Conservation (phyloP, 2,797 vertebrate species). For the Esox masquinongy region DNA sequence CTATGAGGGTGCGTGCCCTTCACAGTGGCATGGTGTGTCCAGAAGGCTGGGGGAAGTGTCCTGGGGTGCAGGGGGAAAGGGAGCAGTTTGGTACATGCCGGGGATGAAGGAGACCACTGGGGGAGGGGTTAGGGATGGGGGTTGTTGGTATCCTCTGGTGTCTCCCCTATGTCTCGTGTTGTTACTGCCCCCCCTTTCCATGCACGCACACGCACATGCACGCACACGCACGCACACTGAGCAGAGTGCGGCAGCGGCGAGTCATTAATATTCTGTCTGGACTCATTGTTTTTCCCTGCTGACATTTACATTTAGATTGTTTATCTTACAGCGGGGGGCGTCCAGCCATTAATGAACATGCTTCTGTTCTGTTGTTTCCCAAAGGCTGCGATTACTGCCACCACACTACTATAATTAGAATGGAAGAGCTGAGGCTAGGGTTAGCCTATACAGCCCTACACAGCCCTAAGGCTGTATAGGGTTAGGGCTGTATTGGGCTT, state of each 20-base stretch:
- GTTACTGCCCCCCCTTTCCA: background rate
- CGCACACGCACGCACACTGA: slow-evolving; percentile 7
- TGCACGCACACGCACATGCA: background rate
- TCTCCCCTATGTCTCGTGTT: slow-evolving; percentile 21
- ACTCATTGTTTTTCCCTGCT: slow-evolving; percentile 61
- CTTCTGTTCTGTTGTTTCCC: slow-evolving; percentile 53
- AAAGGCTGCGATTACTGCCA: slow-evolving; percentile 67
- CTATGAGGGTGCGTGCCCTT: background rate
- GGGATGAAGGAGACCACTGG: background rate
- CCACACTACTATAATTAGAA: slow-evolving; percentile 47
- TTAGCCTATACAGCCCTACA: too few relatives aligned
- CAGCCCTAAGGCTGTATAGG: too few relatives aligned
- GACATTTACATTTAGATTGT: slow-evolving; percentile 74
- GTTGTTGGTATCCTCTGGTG: slow-evolving; percentile 28
- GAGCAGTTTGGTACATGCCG: background rate
- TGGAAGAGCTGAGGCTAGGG: slow-evolving; percentile 5
- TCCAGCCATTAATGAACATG: slow-evolving; percentile 56
- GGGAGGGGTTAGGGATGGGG: background rate
- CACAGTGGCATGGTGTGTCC: background rate
- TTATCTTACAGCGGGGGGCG: slow-evolving; percentile 37
- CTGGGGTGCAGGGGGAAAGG: background rate
- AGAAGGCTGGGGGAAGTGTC: background rate
- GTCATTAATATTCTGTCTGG: slow-evolving; percentile 67
- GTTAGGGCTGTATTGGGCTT: too few relatives aligned
- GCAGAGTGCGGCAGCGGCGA: slow-evolving; percentile 20